Base-by-base conservation (phyloP, 2,888 invertebrate species). In the Strigamia crassipes region DNA sequence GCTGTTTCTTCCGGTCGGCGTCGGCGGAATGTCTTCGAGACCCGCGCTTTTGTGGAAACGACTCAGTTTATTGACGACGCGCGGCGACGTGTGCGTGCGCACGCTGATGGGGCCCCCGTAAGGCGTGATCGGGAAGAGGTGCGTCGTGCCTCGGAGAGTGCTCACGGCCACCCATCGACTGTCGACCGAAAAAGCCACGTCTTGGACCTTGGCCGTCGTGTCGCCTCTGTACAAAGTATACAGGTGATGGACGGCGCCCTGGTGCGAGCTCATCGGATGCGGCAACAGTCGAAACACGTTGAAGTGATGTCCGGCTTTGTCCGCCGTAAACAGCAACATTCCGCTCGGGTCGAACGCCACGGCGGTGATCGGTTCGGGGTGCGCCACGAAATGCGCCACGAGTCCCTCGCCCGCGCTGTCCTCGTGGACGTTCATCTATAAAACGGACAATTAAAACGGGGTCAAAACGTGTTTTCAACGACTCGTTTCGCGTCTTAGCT, bases 31-130 rank as follows among this genome's bases (percentile, higher is more conserved):
- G 81, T 90, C 89, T 85, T 90, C 89, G 78, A 99, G 90, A 15
- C 99, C 99, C 83, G 99, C 98, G 85, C 97, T 97, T 86, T 96
- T 92, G 88, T 98, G 97, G 90, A 97, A 99, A 86, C 96, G 92
- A 84, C 97, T 97, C 87, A 96, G 91, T 85, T 96, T 92, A 89
- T 99, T 97, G 83, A 97, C 97, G 84, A 97, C 96, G 87, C 96
- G 93, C 83, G 95, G 92, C 83, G 94, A 94, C n/a, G 95, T 94
- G 89, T 99, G 99, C 0, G 99, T 99, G 84, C 99, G 91, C 82
- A 96, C 93, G 82, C 94, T 95, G 84, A 95, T 92, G 82, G 93
- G 91, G 80, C 99, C 97, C 84, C 98, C 98, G 88, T 99, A 99
- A 21, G 99, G 96, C 18, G 96, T 96, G 79, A 99, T 92, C 12